Base-by-base conservation (phyloP, 2,113 vertebrate genomes). In the Rhinogobius similis region DNA sequence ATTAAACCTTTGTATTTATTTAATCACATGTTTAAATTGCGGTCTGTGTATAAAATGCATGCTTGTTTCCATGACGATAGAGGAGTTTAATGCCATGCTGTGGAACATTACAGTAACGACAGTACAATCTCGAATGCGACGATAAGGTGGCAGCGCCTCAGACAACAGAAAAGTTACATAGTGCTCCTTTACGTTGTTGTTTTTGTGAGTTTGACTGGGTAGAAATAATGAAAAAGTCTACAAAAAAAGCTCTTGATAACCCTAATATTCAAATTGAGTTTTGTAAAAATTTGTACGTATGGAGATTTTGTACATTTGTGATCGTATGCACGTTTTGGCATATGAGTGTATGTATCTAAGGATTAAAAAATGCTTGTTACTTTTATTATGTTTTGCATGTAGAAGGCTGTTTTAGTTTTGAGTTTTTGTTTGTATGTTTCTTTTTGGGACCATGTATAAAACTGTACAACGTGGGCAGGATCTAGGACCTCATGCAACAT, bases 401-500 rank as follows among this genome's bases (percentile, higher is more conserved):
- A 93, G 90, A 90, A 89, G 86, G 89, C 87, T 16, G 55, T 85
- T 89, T 41, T 85, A 81, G 81, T 82, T 87, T 82, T 67, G 67
- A 84, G 71, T 85, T 73, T 79, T 88, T 46, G 29, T 63, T 63
- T 43, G 61, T 63, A 76, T 73, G 70, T 88, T 58, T 91, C 62
- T 79, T 92, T 90, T 85, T 85, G 94, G 91, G 93, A 92, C 92
- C 91, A 87, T 89, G 74, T 94, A 93, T 85, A 88, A 83, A 93
- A 93, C 92, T 94, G 92, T 94, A 93, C 91, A 89, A 91, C 80
- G 89, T 91, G 91, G 91, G 90, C 88, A 91, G 86, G 86, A 91
- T 91, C 92, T 91, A 89, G 93, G 93, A 93, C 92, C 93, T 95
- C 93, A 93, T 93, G 91, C 93, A 93, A 93, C 93, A 90, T 92